These are phyloP conservation scores for Heteromormyrus szaboi DNA, from an alignment of 2,797 vertebrate genomes.

Conservation along the genomic window DNA sequence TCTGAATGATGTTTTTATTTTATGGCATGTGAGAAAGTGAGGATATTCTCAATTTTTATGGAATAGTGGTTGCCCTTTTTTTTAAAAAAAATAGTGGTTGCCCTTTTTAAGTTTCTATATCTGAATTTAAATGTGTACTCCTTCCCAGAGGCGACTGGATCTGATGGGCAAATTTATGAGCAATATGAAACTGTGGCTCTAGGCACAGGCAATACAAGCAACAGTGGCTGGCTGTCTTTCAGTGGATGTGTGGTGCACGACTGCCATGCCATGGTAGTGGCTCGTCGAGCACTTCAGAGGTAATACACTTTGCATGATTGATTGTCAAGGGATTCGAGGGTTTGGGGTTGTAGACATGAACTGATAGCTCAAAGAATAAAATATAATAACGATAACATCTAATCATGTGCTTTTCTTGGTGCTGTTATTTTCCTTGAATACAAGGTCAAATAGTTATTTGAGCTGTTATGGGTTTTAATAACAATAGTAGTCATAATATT, in stretches of 20 bases:
- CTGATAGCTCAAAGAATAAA: background rate
- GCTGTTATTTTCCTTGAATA: background rate
- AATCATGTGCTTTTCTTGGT: background rate
- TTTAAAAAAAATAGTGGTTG: background rate
- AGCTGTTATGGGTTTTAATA: background rate
- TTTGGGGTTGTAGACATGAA: background rate
- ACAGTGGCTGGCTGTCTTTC: slow-evolving; percentile 54
- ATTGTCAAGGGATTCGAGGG: background rate
- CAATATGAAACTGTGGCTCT: slow-evolving; percentile 59
- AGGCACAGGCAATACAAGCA: slow-evolving; percentile 55
- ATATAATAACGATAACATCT: background rate
- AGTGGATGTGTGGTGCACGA: slow-evolving; percentile 62
- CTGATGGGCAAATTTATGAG: slow-evolving; percentile 34
- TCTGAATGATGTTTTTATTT: background rate
- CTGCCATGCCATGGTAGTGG: slow-evolving; percentile 60
- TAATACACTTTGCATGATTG: slow-evolving; percentile 27
- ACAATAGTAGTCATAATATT: background rate
- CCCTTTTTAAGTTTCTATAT: background rate
- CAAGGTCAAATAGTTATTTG: background rate
- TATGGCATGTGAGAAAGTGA: background rate
- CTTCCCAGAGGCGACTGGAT: slow-evolving; percentile 44
- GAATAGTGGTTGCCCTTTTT: background rate
- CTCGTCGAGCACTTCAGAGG: slow-evolving; percentile 63
- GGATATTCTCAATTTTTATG: background rate
- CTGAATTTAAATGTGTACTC: slow-evolving; percentile 3